Evolutionary conservation across 2,888 invertebrate genomes (phyloP).

Genomic region (Isoperla grammatica): DNA sequence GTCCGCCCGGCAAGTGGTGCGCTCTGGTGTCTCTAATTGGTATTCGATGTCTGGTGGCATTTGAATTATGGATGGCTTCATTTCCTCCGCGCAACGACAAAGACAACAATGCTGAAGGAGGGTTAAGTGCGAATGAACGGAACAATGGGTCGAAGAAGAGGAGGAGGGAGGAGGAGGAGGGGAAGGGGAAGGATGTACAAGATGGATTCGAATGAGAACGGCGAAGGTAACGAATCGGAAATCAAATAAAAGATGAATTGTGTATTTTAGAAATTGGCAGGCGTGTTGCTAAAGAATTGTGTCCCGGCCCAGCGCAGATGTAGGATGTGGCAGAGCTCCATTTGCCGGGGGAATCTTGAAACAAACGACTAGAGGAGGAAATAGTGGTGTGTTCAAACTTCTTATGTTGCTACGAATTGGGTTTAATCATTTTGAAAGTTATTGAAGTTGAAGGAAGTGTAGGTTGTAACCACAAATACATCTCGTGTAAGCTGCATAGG

Average conservation of each 20-base stretch:
- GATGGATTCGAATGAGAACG: neutral
- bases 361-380: too few relatives aligned
- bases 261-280: constrained; percentile 1
- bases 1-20: neutral
- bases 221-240: constrained; percentile 12
- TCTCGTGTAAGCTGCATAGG: too few relatives aligned
- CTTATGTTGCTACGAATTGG: too few relatives aligned
- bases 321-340: too few relatives aligned
- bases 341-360: too few relatives aligned
- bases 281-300: neutral
- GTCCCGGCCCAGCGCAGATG: too few relatives aligned
- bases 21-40: constrained; percentile 22
- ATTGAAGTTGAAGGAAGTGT: too few relatives aligned
- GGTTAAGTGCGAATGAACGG: neutral
- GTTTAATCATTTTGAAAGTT: too few relatives aligned
- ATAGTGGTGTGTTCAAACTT: too few relatives aligned
- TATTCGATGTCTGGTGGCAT: constrained; percentile 26
- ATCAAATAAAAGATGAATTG: constrained; percentile 7
- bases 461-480: too few relatives aligned
- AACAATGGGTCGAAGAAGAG: neutral
- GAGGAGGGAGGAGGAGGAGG: neutral
- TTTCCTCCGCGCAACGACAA: constrained; percentile 11
- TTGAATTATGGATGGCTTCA: constrained; percentile 27
- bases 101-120: constrained; percentile 8
- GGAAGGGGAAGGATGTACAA: neutral